These are phyloP conservation scores for Trididemnum clinides DNA, from an alignment of 23 tunicate species.

Conservation along the genomic window DNA sequence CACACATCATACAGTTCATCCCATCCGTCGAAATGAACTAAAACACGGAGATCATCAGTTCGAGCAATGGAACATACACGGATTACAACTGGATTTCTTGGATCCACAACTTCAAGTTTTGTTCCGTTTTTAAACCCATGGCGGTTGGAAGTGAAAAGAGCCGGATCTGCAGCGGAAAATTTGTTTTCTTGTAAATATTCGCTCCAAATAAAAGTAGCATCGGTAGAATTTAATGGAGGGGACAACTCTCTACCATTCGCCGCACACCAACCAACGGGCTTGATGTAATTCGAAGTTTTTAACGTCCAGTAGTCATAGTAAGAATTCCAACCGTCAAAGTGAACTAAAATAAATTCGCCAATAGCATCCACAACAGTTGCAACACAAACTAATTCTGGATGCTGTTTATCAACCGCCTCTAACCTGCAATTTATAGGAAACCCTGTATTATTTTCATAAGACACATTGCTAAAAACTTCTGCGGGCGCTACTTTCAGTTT, in stretches of 20 bases:
- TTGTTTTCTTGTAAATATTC: slow-evolving; percentile 41
- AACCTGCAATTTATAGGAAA: slow-evolving; percentile 56
- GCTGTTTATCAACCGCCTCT: slow-evolving; percentile 73
- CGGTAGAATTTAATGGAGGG: slow-evolving; percentile 51
- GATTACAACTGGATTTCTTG: slow-evolving; percentile 51
- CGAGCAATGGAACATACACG: slow-evolving; percentile 64
- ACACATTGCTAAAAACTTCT: slow-evolving; percentile 2
- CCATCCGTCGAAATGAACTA: slow-evolving; percentile 88
- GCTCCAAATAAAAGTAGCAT: slow-evolving; percentile 47
- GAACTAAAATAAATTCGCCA: slow-evolving; percentile 58
- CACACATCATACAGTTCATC: slow-evolving; percentile 62
- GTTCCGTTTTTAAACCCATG: slow-evolving; percentile 68
- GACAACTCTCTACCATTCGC: slow-evolving; percentile 34
- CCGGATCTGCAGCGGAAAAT: slow-evolving; percentile 26
- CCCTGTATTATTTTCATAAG: slow-evolving; percentile 25
- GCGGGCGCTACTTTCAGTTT: slow-evolving; percentile 20
- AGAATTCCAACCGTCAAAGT: slow-evolving; percentile 86
- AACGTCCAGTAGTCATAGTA: slow-evolving; percentile 76
- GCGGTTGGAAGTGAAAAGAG: not conserved
- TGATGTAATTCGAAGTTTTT: slow-evolving; percentile 55
- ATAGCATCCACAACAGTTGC: slow-evolving; percentile 75
- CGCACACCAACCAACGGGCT: slow-evolving; percentile 80
- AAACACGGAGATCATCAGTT: slow-evolving; percentile 34
- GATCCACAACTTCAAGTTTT: slow-evolving; percentile 82
- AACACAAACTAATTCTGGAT: slow-evolving; percentile 69